These are phyloP conservation scores for Riparia riparia DNA, from an alignment of 2,113 vertebrate species.

Conservation along the genomic window DNA sequence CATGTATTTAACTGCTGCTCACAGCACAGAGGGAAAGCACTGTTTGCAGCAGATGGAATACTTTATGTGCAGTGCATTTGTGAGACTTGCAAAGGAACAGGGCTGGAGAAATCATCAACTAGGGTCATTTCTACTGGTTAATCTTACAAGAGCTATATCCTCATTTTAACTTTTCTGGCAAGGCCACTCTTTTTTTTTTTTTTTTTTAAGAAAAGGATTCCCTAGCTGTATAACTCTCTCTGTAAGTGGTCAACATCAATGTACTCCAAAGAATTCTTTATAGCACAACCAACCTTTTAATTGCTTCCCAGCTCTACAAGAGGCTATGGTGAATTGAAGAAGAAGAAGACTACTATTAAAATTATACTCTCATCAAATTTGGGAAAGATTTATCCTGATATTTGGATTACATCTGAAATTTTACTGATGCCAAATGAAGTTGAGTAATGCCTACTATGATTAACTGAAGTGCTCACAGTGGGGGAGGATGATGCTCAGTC, in stretches of 20 bases:
- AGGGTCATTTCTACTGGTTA: neutral
- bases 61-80: neutral
- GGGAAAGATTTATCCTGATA: neutral
- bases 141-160: neutral
- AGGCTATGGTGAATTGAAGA: neutral
- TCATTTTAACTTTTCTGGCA: neutral
- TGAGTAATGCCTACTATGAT: slow-evolving; percentile 62
- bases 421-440: slow-evolving; percentile 30
- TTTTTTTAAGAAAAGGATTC: neutral
- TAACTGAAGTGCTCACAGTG: slow-evolving; percentile 44
- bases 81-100: neutral
- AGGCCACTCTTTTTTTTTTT: neutral
- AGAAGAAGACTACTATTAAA: neutral
- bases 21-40: neutral
- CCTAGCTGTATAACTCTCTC: neutral
- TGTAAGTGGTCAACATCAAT: neutral
- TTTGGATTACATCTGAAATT: slow-evolving; percentile 7
- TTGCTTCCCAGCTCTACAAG: neutral
- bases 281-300: neutral
- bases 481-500: slow-evolving; percentile 44
- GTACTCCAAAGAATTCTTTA: neutral
- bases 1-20: neutral
- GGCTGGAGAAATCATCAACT: neutral
- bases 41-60: neutral
- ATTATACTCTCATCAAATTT: neutral